Conservation (phyloP, 2,113 vertebrate genomes). For the Passer montanus region DNA sequence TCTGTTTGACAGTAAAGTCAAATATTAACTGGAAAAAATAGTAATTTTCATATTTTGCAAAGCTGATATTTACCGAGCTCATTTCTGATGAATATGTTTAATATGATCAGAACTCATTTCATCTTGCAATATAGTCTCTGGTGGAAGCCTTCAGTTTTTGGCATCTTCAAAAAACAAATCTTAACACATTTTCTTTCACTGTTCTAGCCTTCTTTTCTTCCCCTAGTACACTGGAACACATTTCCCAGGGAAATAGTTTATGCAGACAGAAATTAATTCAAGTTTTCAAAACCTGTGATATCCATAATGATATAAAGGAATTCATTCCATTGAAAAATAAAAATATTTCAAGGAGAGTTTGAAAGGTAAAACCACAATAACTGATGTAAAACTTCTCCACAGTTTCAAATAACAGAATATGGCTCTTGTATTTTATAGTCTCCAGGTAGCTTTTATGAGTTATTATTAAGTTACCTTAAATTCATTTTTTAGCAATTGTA, state of each 20-base stretch:
- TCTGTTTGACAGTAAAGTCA: neutral
- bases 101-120: conserved; percentile 23
- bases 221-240: neutral
- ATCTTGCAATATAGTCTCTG: neutral
- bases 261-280: conserved; percentile 45
- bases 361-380: neutral
- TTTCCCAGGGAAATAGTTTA: conserved; percentile 12
- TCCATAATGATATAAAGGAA: conserved; percentile 8
- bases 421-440: neutral
- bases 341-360: neutral
- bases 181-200: conserved; percentile 5
- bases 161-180: conserved; percentile 17
- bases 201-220: neutral
- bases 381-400: neutral
- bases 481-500: neutral
- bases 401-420: neutral
- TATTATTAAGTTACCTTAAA: neutral
- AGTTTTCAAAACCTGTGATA: conserved; percentile 27
- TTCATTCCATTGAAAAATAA: neutral
- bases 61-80: neutral
- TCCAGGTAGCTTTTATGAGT: neutral
- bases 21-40: neutral
- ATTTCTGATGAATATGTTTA: neutral
- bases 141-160: conserved; percentile 1
- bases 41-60: neutral